Percentiles rank a stretch among this genome's conserved stretches.
Evolutionary conservation across 2,888 invertebrate species (phyloP).

Genomic region (Drosophila putrida): DNA sequence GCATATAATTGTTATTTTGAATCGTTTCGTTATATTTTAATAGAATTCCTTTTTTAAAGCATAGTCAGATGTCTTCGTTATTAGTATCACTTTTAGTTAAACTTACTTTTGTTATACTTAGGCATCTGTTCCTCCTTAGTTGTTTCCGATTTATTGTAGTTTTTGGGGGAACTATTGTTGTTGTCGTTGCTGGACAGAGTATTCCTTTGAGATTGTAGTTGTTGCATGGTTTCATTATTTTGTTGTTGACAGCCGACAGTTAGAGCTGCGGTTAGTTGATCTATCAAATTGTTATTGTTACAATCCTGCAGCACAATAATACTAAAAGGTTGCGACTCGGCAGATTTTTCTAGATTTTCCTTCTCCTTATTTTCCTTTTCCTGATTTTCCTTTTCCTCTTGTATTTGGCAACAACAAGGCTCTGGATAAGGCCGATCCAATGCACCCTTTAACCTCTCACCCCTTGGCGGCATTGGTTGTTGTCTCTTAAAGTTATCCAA

Average conservation of each 20-base stretch:
- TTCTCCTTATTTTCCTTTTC: neutral
- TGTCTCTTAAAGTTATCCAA: slow-evolving; percentile 29
- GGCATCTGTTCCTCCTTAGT: neutral
- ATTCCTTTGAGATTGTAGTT: neutral
- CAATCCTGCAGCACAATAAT: slow-evolving; percentile 64
- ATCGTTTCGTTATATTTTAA: no score
- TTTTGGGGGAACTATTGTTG: neutral
- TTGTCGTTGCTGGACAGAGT: neutral
- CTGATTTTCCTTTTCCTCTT: neutral
- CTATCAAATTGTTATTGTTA: slow-evolving; percentile 45
- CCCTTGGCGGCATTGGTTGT: neutral
- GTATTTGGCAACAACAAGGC: neutral
- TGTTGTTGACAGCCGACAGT: neutral
- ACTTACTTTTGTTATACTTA: neutral
- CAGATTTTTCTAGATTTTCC: neutral
- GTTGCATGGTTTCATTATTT: neutral
- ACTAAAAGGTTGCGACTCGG: slow-evolving; percentile 28
- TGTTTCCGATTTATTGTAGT: neutral
- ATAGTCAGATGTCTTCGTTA: no score
- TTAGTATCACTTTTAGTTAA: neutral
- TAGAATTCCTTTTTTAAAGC: no score
- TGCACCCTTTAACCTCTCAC: neutral
- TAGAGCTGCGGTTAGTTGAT: slow-evolving; percentile 54
- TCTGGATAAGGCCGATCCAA: neutral
- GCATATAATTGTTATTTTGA: no score